Evolutionary conservation across 53 echinoderm and acorn worm species (phyloP), one percentile per base, ranked within the genome.

Genomic region (Echinometra lucunter): DNA sequence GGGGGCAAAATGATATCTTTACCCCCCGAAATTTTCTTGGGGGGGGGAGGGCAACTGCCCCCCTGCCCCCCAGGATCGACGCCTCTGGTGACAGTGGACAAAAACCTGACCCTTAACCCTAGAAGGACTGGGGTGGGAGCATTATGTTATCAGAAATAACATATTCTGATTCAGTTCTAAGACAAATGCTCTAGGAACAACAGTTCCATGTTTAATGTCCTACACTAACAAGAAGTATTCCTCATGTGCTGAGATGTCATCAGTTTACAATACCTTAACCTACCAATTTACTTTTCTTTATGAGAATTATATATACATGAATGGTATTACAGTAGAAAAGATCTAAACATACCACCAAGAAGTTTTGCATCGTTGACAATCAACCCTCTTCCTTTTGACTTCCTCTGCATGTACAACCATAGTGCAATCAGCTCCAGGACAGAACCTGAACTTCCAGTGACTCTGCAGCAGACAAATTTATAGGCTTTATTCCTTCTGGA

Each of bases 291-390:
- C 23, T 3, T 63, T 63, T 25, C 19, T 63, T 53, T 60, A 19
- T 18, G 21, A 23, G 60, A 23, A 63, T 25, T 27, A 6, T 3
- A 72, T 44, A 13, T 44, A 53, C 13, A 13, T 53, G 13, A 1
- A 2, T 53, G 53, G 53, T 53, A 53, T 53, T 53, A 53, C 2
- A 53, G n/a, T n/a, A n/a, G 49, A 85, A 53, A 55, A 56, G 6
- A 53, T 2, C 6, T 21, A 55, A 58, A 91, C 97, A 96, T 96
- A 98, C 99, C 99, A 98, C 94, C 96, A 98, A 66, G 88, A 87
- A n/a, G 96, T 93, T 87, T 97, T 97, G 96, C 99, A 98, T 92
- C 96, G 74, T n/a, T n/a, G 93, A 78, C 99, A 98, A 60, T 96
- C 96, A 1, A 95, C 96, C 94, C 97, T 75, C 80, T 98, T 98